Evolutionary conservation across 2,888 invertebrate species (phyloP).

Genomic region (Oxystoma pomonae): DNA sequence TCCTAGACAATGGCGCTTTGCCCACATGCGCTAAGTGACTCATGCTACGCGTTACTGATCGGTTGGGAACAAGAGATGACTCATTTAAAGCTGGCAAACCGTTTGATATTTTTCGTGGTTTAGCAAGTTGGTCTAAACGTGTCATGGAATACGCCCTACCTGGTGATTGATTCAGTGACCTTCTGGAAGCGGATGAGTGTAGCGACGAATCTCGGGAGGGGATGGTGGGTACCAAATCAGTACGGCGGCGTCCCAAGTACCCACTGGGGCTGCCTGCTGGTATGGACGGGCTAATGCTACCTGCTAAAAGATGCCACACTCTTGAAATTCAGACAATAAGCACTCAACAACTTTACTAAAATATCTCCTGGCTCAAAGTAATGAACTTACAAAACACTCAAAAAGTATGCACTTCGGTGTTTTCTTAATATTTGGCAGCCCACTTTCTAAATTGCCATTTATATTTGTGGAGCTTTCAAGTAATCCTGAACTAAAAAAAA

Average conservation of each 20-base stretch:
- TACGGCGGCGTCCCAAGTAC: slow-evolving; percentile 75
- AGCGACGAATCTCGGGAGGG: slow-evolving; percentile 65
- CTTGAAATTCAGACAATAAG: not conserved
- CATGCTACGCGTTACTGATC: slow-evolving; percentile 66
- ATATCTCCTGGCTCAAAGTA: not conserved
- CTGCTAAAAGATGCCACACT: not conserved
- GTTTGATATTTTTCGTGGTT: slow-evolving; percentile 57
- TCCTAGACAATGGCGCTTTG: slow-evolving; percentile 44
- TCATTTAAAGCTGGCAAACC: slow-evolving; percentile 45
- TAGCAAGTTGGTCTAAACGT: slow-evolving; percentile 80
- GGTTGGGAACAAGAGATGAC: slow-evolving; percentile 36
- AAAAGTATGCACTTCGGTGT: not conserved
- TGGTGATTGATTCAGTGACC: slow-evolving; percentile 52
- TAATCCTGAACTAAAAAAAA: slow-evolving; percentile 6
- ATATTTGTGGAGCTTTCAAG: slow-evolving; percentile 18
- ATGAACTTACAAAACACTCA: not conserved
- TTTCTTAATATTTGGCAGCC: not conserved
- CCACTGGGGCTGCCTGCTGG: slow-evolving; percentile 66
- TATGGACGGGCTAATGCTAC: slow-evolving; percentile 33
- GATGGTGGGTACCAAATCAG: slow-evolving; percentile 87
- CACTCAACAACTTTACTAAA: not conserved
- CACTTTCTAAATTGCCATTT: not conserved
- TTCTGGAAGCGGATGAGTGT: slow-evolving; percentile 52
- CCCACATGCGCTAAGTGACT: slow-evolving; percentile 59
- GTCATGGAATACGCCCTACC: slow-evolving; percentile 94